Evolutionary conservation across 2,797 vertebrate genomes (phyloP), one percentile per base, ranked within the genome.

Genomic region (Brachyalestes nurse): DNA sequence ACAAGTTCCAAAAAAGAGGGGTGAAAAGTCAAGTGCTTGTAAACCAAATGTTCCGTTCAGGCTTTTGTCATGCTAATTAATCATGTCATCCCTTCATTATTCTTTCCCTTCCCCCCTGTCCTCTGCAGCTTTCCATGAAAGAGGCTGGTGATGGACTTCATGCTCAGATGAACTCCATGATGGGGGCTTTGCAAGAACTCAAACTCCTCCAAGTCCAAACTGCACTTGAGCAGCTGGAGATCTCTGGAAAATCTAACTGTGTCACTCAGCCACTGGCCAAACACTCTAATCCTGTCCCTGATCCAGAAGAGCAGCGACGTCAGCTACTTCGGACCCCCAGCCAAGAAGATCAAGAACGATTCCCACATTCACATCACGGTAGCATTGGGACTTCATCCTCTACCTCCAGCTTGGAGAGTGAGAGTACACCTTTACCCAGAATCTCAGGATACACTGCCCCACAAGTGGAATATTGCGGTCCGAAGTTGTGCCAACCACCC

Each of bases 91-190:
- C 8, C 0, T 25, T 21, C 23, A 17, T 79, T 14, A 8, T 28
- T 51, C 8, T 17, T 55, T 51, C 45, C 8, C 57, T 76, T 64
- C 14, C 6, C 28, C 61, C 23, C 40, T 23, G 2, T n/a, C 66
- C 14, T 64, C 70, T 85, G 69, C 88, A 99, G 97, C 83, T 97
- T 14, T 98, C 96, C 81, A 99, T 99, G 97, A 98, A 97, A 91
- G 97, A 98, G 91, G 95, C 97, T 3, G 97, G 97, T 0, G 97
- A 99, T 92, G 97, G 96, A 81, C 95, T 99, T 86, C 97, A 99
- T 16, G 95, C 95, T 85, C 97, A 99, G 96, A 99, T 99, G 97
- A 97, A 96, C 90, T 96, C 94, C 84, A 99, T 99, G 97, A 99
- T 99, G 97, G 97, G 97, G 0, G 97, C 97, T 0, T 94, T 99